These are phyloP conservation scores for Microctenopoma lineatum DNA, from an alignment of 2,797 vertebrate genomes.

Conservation along the genomic window DNA sequence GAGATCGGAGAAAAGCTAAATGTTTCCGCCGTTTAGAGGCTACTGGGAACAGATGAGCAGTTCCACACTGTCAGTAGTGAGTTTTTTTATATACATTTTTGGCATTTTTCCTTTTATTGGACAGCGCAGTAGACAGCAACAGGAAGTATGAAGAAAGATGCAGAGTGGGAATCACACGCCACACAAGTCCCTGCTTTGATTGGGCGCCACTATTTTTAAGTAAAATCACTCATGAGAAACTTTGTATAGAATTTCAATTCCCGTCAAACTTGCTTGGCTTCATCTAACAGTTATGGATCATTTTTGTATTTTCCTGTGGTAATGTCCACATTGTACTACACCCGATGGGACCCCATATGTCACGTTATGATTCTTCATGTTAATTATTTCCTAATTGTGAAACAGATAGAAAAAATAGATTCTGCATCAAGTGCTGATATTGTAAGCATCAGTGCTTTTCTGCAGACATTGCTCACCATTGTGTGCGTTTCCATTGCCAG, in stretches of 20 bases:
- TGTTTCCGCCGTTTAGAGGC: conserved; percentile 72
- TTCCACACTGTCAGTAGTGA: conserved; percentile 36
- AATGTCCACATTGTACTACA: not conserved
- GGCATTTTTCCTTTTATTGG: conserved; percentile 48
- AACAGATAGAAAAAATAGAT: not conserved
- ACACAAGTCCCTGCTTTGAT: not conserved
- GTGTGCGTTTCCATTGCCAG: conserved; percentile 19
- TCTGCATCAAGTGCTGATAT: conserved; percentile 1
- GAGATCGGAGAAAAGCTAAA: conserved; percentile 71
- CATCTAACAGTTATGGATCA: conserved; percentile 2
- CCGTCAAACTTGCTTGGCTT: conserved; percentile 1
- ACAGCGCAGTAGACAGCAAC: conserved; percentile 19
- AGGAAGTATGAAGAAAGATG: conserved; percentile 10
- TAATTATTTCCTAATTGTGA: not conserved
- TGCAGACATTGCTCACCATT: conserved; percentile 12
- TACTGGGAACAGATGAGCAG: conserved; percentile 58
- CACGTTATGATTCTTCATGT: not conserved
- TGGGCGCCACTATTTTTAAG: not conserved
- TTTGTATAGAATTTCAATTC: not conserved
- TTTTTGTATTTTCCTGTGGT: not conserved
- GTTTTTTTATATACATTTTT: conserved; percentile 51
- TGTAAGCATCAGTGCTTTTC: not conserved
- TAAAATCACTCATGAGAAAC: not conserved
- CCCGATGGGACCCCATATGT: not conserved
- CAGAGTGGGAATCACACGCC: not conserved